Base-by-base conservation (phyloP, 1,140 invertebrate species). In the Dufourea novaeangliae region DNA sequence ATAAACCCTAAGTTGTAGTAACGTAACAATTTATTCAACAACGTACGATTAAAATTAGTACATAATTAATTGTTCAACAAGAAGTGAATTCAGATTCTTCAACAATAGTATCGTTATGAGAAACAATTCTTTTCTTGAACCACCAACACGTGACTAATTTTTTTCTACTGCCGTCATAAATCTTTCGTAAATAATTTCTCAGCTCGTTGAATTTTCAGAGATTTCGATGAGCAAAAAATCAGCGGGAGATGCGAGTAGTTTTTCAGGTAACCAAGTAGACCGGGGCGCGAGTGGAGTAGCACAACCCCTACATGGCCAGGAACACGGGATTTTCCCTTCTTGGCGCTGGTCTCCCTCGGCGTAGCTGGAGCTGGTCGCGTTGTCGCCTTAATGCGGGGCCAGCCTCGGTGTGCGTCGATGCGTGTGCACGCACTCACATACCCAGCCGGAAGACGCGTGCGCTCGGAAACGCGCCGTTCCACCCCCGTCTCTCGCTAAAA, bases 401-500 rank as follows among this genome's bases (percentile, higher is more conserved):
- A 37, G 20, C 25, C 67, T 77, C 44, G 20, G 68, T 71, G 75
- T 64, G 59, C 44, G 75, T 70, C 72, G 62, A 76, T 57, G 79
- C 78, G 69, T 75, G 78, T 56, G 67, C 72, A 82, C 61, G 72
- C 72, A 83, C 82, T 83, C 84, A 78, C 69, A 76, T 69, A 67
- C 41, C n/a, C 46, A 62, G 61, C 57, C 72, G 85, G 80, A 71
- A 80, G 82, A 80, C 70, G 82, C 84, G 86, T 85, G 84, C 80
- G 82, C 84, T 82, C 83, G 88, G 88, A 91, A 89, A 87, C 85
- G 67, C 82, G 39, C 71, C 82, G 74, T 78, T 85, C 79, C 84
- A 83, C 83, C 86, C 84, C 86, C 81, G 77, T 80, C 70, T 78
- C 70, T 37, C 79, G 86, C 88, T 90, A 90, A 90, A 90, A 90